Evolutionary conservation across 1,140 invertebrate genomes (phyloP), one percentile per base, ranked within the genome.

Genomic region (Hylyphantes graminicola): DNA sequence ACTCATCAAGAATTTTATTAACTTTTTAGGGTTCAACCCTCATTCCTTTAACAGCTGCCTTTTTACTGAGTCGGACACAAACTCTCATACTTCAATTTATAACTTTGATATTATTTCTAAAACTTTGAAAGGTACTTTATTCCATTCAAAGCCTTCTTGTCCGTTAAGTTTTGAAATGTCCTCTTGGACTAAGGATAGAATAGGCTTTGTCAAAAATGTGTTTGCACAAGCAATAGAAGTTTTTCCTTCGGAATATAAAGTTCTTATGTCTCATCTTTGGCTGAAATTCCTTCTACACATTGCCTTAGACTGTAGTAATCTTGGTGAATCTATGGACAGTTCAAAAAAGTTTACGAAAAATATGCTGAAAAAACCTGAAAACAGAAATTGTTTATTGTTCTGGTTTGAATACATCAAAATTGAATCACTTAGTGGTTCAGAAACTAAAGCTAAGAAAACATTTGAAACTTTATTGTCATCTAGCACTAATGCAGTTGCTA

Each of bases 381-480:
- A 90, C 85, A 87, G 91, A 72, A 90, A 89, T 74, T 88, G 89
- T 81, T 86, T 91, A 11, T 61, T 86, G n/a, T 67, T 91, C 19
- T 91, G 91, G 89, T 86, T 86, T 70, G 87, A 87, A n/a, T 91
- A 90, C 86, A 88, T 88, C 55, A 82, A 87, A 59, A 84, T 90
- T 54, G 89, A 91, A 80, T 88, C 86, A 80, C 63, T 79, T 11
- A 67, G 70, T 73, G 89, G 88, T 21, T 88, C 89, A 61, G 63
- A 86, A 17, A 86, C 87, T 17, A 90, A 90, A 51, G 89, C 89
- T 35, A 75, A 86, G 68, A 88, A 88, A 68, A 87, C 90, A 35
- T 87, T 90, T 72, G 87, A 89, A 11, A 89, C 88, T 35, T 89
- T 89, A 5, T 73, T 91, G 51, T 64, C 81, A 7, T 87, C 86